phyloP scores from a whole-genome alignment of 2,797 vertebrate species.

The Sebastes baramenuke region DNA sequence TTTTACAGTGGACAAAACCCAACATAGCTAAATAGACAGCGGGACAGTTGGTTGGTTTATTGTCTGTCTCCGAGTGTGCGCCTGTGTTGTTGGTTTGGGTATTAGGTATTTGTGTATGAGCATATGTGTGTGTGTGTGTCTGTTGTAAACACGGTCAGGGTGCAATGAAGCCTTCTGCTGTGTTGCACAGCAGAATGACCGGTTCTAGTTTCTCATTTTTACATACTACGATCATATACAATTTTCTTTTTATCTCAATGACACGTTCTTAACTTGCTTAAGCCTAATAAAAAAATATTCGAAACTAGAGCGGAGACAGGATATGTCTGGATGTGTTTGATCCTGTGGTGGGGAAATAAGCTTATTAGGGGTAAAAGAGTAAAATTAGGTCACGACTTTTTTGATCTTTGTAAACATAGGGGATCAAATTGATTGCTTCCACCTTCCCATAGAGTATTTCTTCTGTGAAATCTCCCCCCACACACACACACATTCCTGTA shows the following conservation, averaged over 20 bases:
- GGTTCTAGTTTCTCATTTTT: conserved; percentile 2
- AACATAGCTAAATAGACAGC: conserved; percentile 64
- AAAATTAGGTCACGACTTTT: conserved; percentile 56
- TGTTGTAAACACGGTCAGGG: conserved; percentile 11
- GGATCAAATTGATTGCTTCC: conserved; percentile 34
- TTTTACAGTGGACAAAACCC: conserved; percentile 64
- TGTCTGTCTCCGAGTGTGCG: conserved; percentile 41
- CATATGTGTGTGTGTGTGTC: conserved; percentile 41
- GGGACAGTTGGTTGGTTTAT: conserved; percentile 69
- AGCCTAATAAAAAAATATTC: not conserved
- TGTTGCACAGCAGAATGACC: not conserved
- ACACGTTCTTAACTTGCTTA: conserved; percentile 12
- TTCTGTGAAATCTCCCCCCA: conserved; percentile 3
- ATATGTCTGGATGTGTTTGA: conserved; percentile 21
- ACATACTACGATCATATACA: not conserved
- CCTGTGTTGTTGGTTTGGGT: conserved; percentile 35
- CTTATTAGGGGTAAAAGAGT: conserved; percentile 49
- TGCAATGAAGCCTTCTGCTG: conserved; percentile 45
- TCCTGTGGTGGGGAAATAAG: conserved; percentile 31
- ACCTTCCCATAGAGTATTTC: conserved; percentile 1
- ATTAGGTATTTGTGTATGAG: conserved; percentile 28
- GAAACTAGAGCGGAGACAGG: not conserved
- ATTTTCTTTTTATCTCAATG: not conserved
- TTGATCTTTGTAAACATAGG: conserved; percentile 58
- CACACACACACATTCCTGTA: not conserved